phyloP scores from a whole-genome alignment of 2,888 invertebrate genomes.

The Cecidostiba fungosa region DNA sequence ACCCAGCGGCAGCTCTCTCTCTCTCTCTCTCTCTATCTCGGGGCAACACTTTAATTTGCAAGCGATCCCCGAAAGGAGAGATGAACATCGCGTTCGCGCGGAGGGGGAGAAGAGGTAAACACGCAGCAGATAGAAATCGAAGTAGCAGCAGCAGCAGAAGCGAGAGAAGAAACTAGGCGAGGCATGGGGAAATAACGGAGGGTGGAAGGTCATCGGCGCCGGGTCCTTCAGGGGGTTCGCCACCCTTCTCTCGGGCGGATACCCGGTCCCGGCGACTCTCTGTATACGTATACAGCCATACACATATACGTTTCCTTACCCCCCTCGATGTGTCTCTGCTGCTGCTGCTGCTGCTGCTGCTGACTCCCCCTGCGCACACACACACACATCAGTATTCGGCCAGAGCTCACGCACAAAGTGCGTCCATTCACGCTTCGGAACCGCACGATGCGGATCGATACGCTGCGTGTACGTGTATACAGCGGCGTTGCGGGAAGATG shows the following conservation, averaged over 20 bases:
- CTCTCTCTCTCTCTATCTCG: no score
- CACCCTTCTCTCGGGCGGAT: slow-evolving; percentile 69
- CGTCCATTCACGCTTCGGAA: slow-evolving; percentile 19
- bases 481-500: slow-evolving; percentile 43
- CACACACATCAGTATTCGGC: background rate
- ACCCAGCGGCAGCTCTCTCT: no score
- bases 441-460: slow-evolving; percentile 49
- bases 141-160: background rate
- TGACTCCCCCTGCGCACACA: slow-evolving; percentile 10
- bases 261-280: slow-evolving; percentile 39
- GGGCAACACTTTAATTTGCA: background rate
- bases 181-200: slow-evolving; percentile 64
- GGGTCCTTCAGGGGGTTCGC: slow-evolving; percentile 76
- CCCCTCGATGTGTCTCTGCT: background rate
- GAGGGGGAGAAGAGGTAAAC: background rate
- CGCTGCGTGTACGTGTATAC: background rate
- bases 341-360: slow-evolving; percentile 29
- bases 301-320: no score
- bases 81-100: background rate
- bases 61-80: slow-evolving; percentile 4
- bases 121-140: background rate
- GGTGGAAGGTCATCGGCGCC: slow-evolving; percentile 72
- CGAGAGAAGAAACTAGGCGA: background rate
- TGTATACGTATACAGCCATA: background rate
- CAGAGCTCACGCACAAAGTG: background rate